Evolutionary conservation across 2,113 vertebrate species (phyloP), one percentile per base, ranked within the genome.

Genomic region (Dromas ardeola): DNA sequence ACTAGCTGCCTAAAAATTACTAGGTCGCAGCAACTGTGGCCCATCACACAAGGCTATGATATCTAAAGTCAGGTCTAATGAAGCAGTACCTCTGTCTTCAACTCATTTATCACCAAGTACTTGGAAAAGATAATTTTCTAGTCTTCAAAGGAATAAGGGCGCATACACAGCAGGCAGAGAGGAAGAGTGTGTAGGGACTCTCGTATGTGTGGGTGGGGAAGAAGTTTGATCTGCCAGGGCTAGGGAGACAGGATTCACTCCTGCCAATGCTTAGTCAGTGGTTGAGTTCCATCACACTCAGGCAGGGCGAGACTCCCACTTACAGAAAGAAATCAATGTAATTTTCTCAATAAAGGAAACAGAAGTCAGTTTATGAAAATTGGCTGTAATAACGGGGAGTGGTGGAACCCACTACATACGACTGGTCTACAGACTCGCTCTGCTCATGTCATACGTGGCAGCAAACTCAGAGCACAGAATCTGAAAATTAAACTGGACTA

Each of bases 201-300:
- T 38, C 0, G 0, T 34, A 11, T 29, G 30, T 3, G 0, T 26
- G 40, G 34, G 34, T 6, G 27, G 4, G 36, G 21, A 26, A 71
- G 13, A 80, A 79, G 40, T 40, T 74, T 43, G 43, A 50, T 65
- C 30, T 61, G n/a, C 34, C 40, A 58, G n/a, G 18, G 47, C 12
- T 21, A 34, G 29, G 15, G 32, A 80, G 52, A 42, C 4, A 30
- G 27, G 23, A 22, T 34, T 66, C 5, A 5, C 17, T 77, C 34
- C 1, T 32, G 23, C 12, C 5, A 1, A 10, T 21, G 56, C n/a
- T 66, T 2, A 1, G 47, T 15, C 18, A 42, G 17, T 4, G 19
- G 50, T 10, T 52, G 32, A 79, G 43, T 32, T 30, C 10, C 69
- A 32, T 53, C 53, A 69, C 36, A 15, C 23, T 30, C 38, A 32